Conservation (phyloP, 2,888 invertebrate genomes). For the Liopterus haemorrhoidalis region DNA sequence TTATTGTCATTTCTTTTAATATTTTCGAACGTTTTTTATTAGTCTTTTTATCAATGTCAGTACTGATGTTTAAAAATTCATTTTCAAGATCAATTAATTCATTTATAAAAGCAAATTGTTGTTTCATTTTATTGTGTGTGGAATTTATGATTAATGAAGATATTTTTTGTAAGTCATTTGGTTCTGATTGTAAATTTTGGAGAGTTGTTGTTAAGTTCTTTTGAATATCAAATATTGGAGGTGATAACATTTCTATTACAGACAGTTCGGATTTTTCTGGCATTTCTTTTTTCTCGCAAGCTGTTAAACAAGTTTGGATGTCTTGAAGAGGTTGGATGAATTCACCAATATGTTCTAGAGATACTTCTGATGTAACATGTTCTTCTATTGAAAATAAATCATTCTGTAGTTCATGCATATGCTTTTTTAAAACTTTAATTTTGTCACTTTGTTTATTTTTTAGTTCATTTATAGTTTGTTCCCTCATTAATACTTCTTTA, state of each 20-base stretch:
- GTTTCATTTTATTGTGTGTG: conserved; percentile 53
- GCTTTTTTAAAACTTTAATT: conserved; percentile 39
- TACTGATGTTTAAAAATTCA: conserved; percentile 32
- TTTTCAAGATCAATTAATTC: conserved; percentile 48
- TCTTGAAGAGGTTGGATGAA: conserved; percentile 58
- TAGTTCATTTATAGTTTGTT: conserved; percentile 45
- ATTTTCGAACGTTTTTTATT: conserved; percentile 43
- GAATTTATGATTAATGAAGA: conserved; percentile 59
- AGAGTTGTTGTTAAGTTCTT: conserved; percentile 16
- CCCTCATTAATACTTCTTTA: conserved; percentile 46
- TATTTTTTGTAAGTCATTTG: too few relatives aligned
- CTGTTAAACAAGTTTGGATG: conserved; percentile 56
- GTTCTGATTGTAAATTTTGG: too few relatives aligned
- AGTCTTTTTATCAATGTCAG: conserved; percentile 40
- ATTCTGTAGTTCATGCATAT: conserved; percentile 49
- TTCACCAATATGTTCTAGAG: conserved; percentile 59
- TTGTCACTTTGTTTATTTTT: conserved; percentile 38
- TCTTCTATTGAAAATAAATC: conserved; percentile 58
- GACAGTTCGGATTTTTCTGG: conserved; percentile 47
- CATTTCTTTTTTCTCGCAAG: conserved; percentile 46
- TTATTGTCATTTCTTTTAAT: conserved; percentile 48
- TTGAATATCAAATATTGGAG: conserved; percentile 45
- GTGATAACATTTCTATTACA: conserved; percentile 53
- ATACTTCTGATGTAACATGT: conserved; percentile 61
- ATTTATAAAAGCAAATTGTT: conserved; percentile 51